These are phyloP conservation scores for Amphipyra berbera DNA, from an alignment of 2,888 invertebrate genomes.

Conservation along the genomic window DNA sequence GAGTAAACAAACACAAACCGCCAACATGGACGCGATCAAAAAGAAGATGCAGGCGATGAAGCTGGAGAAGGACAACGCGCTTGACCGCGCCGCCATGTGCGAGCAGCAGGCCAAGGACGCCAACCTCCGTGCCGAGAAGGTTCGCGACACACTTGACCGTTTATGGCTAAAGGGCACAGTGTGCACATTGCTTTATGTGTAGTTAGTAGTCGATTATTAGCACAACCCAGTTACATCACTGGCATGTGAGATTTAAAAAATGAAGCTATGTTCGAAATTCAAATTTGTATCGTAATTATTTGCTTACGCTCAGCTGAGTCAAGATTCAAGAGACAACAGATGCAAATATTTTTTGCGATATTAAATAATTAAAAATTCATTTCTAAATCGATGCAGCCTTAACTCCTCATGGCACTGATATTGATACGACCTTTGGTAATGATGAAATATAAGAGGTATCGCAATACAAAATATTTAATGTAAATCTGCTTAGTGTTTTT, in stretches of 20 bases:
- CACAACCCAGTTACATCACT: slow-evolving; percentile 23
- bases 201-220: slow-evolving; percentile 37
- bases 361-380: not conserved
- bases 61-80: slow-evolving; percentile 99
- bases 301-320: not conserved
- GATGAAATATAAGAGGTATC: not conserved
- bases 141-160: slow-evolving; percentile 71
- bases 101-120: slow-evolving; percentile 99
- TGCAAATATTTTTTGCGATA: no score
- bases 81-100: slow-evolving; percentile 98
- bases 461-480: not conserved
- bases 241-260: not conserved
- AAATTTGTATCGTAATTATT: slow-evolving; percentile 1
- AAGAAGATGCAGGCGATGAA: slow-evolving; percentile 99
- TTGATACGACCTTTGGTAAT: not conserved
- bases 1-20: slow-evolving; percentile 86
- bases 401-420: not conserved
- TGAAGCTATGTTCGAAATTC: slow-evolving; percentile 9
- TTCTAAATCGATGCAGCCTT: not conserved
- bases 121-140: slow-evolving; percentile 96
- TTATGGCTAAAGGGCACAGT: slow-evolving; percentile 57
- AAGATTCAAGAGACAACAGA: no score
- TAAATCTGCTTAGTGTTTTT: not conserved
- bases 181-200: slow-evolving; percentile 33
- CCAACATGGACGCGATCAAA: slow-evolving; percentile 99